Base-by-base conservation (phyloP, 2,888 invertebrate species). In the Stramonita haemastoma region DNA sequence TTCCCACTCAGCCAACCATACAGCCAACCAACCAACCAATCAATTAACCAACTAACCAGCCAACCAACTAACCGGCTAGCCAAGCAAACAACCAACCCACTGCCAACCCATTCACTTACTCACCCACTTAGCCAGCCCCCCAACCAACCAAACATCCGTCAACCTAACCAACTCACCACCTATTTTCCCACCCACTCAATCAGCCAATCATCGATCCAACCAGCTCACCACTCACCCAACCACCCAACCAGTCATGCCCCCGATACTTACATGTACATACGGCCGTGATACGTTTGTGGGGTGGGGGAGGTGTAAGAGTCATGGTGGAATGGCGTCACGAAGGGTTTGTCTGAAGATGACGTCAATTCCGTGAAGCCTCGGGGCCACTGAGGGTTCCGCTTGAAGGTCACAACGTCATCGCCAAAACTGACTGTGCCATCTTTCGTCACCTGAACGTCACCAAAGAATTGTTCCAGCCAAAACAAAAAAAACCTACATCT, bases 361-460 rank as follows among this genome's bases (percentile, higher is more conserved):
- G 36, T 70, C 46, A 73, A n/a, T n/a, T 87, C 87, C 87, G 87
- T 34, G n/a, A 87, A 36, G 29, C 87, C 87, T 11, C 13, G 36
- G 15, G 36, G 70, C 87, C 87, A 87, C n/a, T 46, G 73, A 0
- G 73, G 70, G 73, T 73, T 17, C 46, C 17, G 70, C 15, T 87
- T 87, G 73, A 26, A 73, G 34, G 26, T 36, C n/a, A 87, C 70
- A 17, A 36, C 32, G 36, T 34, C 73, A 13, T 70, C 13, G 15
- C 73, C 87, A 46, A 87, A 87, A 36, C 73, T 46, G 32, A 87
- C 36, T 26, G 73, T 70, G 36, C 87, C 87, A 26, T 87, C 87
- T n/a, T 73, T 34, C 13, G 87, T 19, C 70, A 87, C 73, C 87
- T 87, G 70, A 5, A 6, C 17, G 11, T 26, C n/a, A 15, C 15